Evolutionary conservation across 2,113 vertebrate species (phyloP).

Genomic region (Candoia aspera): DNA sequence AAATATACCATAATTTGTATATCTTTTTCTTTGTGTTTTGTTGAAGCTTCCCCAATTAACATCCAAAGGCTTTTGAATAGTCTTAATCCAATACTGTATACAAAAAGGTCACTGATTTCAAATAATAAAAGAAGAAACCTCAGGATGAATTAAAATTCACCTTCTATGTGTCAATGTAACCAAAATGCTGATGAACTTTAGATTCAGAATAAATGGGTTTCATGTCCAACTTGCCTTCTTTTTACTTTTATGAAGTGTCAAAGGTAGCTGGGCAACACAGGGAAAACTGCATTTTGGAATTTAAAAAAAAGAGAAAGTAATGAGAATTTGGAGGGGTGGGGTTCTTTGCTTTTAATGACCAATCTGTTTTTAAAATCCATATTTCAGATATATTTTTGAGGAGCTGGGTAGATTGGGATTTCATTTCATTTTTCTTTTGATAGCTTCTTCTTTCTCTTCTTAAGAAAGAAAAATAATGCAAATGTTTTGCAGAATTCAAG

Average conservation of each 20-base stretch:
- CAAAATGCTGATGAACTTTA: constrained; percentile 66
- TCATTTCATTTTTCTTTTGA: constrained; percentile 36
- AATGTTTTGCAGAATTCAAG: constrained; percentile 36
- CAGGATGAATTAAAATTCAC: constrained; percentile 55
- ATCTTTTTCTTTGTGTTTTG: background rate
- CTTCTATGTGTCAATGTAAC: constrained; percentile 68
- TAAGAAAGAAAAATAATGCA: constrained; percentile 35
- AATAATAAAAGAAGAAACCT: constrained; percentile 62
- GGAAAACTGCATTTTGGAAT: background rate
- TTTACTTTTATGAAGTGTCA: constrained; percentile 27
- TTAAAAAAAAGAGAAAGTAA: background rate
- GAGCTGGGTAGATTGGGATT: constrained; percentile 13
- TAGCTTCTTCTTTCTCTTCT: constrained; percentile 30
- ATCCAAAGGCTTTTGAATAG: constrained; percentile 34
- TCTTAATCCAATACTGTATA: background rate
- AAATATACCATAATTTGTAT: constrained; percentile 28
- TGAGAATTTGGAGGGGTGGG: background rate
- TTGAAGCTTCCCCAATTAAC: constrained; percentile 14
- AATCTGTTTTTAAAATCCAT: constrained; percentile 21
- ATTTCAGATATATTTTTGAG: background rate
- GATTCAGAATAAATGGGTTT: constrained; percentile 70
- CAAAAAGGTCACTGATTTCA: constrained; percentile 52
- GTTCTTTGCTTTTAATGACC: background rate
- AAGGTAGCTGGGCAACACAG: background rate
- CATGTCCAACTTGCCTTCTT: constrained; percentile 58